Base-by-base conservation (phyloP, 1,140 invertebrate species). In the Lepidurus packardi region DNA sequence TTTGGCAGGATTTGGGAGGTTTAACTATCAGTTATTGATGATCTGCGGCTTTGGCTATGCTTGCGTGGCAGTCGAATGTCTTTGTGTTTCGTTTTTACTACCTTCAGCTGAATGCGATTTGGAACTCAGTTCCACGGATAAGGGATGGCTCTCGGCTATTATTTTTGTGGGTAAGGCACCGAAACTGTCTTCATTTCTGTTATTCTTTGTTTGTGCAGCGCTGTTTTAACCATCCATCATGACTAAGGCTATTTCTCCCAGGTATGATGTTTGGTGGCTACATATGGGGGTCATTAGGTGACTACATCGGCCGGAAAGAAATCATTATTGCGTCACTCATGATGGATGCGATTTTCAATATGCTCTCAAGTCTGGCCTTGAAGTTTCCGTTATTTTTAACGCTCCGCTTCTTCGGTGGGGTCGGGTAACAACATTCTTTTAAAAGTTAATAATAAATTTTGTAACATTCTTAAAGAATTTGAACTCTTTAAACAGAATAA, bases 51-150 rank as follows among this genome's bases (percentile, higher is more conserved):
- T 95, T 86, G 94, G 96, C 82, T 94, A 94, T 86, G 95, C 94
- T 73, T 95, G 93, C 84, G 94, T 97, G 88, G 94, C 96, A 87
- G 95, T 97, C 90, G 95, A 97, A 86, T 92, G 97, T 85, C 94
- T 96, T 82, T 95, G 94, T 74, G 94, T 95, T 91, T 94, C 94
- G 77, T 97, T 96, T 88, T 93, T 97, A 83, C 86, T 98, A 74
- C 95, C 95, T 53, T 93, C 94, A 81, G 94, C 95, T 76, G 91
- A 95, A 86, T 96, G 94, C 88, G 95, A 97, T 86, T 88, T 98
- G 82, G 86, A 94, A 73, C 89, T 97, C 82, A 92, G 91, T 81
- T 94, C 94, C n/a, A 87, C 90, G 77, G 92, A 93, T 74, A 97
- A 95, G 85, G 89, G 95, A 87, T 94, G 92, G 92, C 90, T 94